These are phyloP conservation scores for Buceros bicornis DNA, from an alignment of 2,797 vertebrate genomes.

Conservation along the genomic window DNA sequence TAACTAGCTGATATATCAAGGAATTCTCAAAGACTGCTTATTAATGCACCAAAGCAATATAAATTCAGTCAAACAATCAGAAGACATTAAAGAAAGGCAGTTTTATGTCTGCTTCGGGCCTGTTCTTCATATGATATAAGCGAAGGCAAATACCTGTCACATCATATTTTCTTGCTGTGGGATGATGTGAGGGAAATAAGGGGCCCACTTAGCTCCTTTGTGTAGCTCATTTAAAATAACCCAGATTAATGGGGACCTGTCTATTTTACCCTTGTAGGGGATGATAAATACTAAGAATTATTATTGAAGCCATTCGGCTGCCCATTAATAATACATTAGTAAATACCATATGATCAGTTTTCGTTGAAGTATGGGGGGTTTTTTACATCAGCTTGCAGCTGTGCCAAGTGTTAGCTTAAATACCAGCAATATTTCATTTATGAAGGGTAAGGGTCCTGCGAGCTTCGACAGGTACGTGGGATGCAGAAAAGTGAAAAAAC, in stretches of 20 bases:
- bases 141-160: slow-evolving; percentile 17
- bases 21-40: slow-evolving; percentile 14
- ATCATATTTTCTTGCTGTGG: background rate
- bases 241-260: slow-evolving; percentile 42
- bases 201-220: background rate
- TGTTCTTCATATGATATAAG: background rate
- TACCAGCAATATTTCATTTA: slow-evolving; percentile 33
- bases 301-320: slow-evolving; percentile 19
- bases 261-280: background rate
- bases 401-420: slow-evolving; percentile 4
- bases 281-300: slow-evolving; percentile 44
- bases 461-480: background rate
- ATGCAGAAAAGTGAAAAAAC: background rate
- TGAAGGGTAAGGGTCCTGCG: background rate
- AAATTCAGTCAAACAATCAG: slow-evolving; percentile 43
- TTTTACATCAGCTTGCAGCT: slow-evolving; percentile 14
- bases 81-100: slow-evolving; percentile 33
- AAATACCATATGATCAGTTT: slow-evolving; percentile 51
- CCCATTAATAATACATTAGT: slow-evolving; percentile 53
- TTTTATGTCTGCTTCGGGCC: background rate
- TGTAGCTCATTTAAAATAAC: slow-evolving; percentile 46
- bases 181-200: background rate
- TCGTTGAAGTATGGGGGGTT: background rate
- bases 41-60: slow-evolving; percentile 25
- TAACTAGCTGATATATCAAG: background rate